Evolutionary conservation across 2,113 vertebrate genomes (phyloP).

Genomic region (Acanthisitta chloris): DNA sequence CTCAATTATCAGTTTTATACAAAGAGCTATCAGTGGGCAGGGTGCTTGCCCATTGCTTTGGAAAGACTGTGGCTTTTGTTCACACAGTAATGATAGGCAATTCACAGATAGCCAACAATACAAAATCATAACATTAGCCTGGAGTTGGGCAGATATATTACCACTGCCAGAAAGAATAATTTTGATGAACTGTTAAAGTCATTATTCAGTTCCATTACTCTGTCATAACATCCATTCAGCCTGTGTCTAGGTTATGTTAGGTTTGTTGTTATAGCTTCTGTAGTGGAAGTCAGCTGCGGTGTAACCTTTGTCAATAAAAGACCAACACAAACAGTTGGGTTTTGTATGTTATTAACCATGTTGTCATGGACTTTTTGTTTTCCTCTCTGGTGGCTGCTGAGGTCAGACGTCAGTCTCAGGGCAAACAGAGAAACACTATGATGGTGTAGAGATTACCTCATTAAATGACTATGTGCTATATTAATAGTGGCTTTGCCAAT

Average conservation of each 20-base stretch:
- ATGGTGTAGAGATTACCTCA: slow-evolving; percentile 52
- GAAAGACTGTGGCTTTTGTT: slow-evolving; percentile 16
- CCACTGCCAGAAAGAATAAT: slow-evolving; percentile 47
- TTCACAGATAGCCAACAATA: neutral
- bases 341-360: neutral
- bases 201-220: slow-evolving; percentile 34
- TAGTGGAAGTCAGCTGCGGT: slow-evolving; percentile 28
- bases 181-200: slow-evolving; percentile 46
- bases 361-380: slow-evolving; percentile 50
- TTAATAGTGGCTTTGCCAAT: slow-evolving; percentile 43
- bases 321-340: neutral
- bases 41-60: neutral
- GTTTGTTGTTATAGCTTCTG: slow-evolving; percentile 41
- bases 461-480: slow-evolving; percentile 28
- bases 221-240: slow-evolving; percentile 40
- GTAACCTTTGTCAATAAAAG: slow-evolving; percentile 39
- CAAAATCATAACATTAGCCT: neutral
- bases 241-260: slow-evolving; percentile 32
- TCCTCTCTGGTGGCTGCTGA: slow-evolving; percentile 42
- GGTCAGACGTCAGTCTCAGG: slow-evolving; percentile 46
- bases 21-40: neutral
- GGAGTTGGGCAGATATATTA: neutral
- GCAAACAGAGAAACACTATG: neutral
- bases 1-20: neutral
- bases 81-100: neutral